These are phyloP conservation scores for Cichlasoma orientale DNA, from an alignment of 2,797 vertebrate species.

Conservation along the genomic window DNA sequence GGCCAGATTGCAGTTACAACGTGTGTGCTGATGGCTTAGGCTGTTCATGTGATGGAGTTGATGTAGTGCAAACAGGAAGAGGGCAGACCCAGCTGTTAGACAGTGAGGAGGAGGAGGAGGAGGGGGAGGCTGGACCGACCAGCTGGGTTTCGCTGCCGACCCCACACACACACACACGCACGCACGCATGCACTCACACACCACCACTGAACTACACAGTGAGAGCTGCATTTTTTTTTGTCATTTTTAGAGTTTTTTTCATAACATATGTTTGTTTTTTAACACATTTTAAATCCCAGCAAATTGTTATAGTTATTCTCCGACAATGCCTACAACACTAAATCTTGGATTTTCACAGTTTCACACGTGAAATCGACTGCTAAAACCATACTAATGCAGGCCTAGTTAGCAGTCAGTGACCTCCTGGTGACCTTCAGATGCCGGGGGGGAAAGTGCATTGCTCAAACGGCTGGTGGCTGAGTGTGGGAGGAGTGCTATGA, in stretches of 20 bases:
- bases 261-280: no score
- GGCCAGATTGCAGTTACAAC: neutral
- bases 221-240: neutral
- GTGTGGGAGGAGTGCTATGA: neutral
- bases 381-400: neutral
- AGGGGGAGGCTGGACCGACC: neutral
- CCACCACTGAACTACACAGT: rapidly evolving
- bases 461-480: rapidly evolving
- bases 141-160: conserved; percentile 24
- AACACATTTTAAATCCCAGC: neutral
- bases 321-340: neutral
- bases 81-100: conserved; percentile 47
- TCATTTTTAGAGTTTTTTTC: neutral
- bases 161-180: neutral
- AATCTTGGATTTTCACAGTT: neutral
- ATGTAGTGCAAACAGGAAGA: conserved; percentile 62
- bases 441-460: neutral
- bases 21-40: neutral
- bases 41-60: conserved; percentile 21
- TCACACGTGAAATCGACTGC: neutral
- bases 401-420: neutral
- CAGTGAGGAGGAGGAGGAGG: neutral
- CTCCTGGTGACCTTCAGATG: neutral
- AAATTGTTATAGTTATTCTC: rapidly evolving
- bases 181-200: no score